Percentiles rank a stretch among this genome's conserved stretches.
Evolutionary conservation across 1,140 invertebrate genomes (phyloP).

Genomic region (Scaptomyza pallida): DNA sequence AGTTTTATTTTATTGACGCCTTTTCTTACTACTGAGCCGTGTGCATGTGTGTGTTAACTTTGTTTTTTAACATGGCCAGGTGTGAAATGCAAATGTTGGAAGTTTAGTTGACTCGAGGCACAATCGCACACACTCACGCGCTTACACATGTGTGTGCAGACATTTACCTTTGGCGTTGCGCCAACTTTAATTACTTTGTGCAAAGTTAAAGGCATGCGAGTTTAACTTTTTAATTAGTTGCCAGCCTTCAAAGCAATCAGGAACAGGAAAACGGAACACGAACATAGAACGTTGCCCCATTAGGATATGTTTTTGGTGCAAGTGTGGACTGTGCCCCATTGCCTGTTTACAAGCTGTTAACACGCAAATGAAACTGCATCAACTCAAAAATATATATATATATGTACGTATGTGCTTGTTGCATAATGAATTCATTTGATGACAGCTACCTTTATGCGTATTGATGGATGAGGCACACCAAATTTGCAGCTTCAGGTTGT

Average conservation of each 20-base stretch:
- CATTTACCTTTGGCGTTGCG: constrained; percentile 54
- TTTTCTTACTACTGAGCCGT: constrained; percentile 53
- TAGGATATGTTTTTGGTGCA: neutral
- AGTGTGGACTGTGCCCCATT: constrained; percentile 33
- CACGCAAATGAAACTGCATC: constrained; percentile 72
- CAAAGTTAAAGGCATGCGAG: constrained; percentile 78
- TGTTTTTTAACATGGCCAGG: constrained; percentile 67
- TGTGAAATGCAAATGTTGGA: constrained; percentile 77
- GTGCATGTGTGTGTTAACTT: constrained; percentile 72
- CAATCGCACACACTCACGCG: constrained; percentile 20
- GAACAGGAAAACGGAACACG: constrained; percentile 26
- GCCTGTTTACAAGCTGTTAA: constrained; percentile 65
- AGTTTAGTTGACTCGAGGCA: constrained; percentile 51
- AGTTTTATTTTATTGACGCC: constrained; percentile 44
- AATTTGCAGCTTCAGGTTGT: neutral
- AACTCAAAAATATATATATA: constrained; percentile 5
- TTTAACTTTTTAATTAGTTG: constrained; percentile 82
- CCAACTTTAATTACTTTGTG: constrained; percentile 80
- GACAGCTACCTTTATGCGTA: constrained; percentile 27
- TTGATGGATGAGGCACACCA: constrained; percentile 13
- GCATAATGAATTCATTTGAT: constrained; percentile 48
- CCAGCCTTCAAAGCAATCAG: constrained; percentile 72
- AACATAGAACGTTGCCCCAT: neutral
- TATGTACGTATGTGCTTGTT: neutral
- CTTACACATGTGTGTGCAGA: constrained; percentile 2